Percentiles rank a stretch among this genome's conserved stretches.
phyloP scores from a whole-genome alignment of 2,797 vertebrate genomes.

The Epinephelus coioides region DNA sequence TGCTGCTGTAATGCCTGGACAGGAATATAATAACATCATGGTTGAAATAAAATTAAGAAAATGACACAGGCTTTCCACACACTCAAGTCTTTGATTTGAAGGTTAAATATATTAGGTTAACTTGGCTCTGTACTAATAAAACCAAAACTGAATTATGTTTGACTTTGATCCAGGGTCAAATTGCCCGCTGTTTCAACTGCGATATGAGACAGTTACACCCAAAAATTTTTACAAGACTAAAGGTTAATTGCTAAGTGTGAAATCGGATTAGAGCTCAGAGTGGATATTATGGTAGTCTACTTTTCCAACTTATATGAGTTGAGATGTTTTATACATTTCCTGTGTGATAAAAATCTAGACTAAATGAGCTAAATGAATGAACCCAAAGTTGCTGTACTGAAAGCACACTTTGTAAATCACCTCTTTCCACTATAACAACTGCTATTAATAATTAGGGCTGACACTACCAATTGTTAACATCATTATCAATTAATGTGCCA shows the following conservation, averaged over 20 bases:
- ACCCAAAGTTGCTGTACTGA: neutral
- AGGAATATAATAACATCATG: neutral
- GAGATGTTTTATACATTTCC: neutral
- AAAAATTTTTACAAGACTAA: neutral
- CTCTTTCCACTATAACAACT: neutral
- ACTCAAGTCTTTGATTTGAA: neutral
- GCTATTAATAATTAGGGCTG: neutral
- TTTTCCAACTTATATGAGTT: neutral
- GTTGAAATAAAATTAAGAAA: neutral
- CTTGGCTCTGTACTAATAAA: neutral
- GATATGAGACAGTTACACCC: slow-evolving; percentile 11
- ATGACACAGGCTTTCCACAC: neutral
- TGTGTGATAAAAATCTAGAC: neutral
- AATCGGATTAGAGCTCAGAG: slow-evolving; percentile 18
- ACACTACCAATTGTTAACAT: neutral
- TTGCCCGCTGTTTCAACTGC: neutral
- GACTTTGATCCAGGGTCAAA: slow-evolving; percentile 8
- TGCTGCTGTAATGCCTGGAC: slow-evolving; percentile 68
- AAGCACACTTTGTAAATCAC: neutral
- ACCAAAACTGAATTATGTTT: neutral
- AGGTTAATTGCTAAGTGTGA: slow-evolving; percentile 1
- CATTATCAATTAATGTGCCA: neutral
- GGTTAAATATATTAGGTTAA: slow-evolving; percentile 1
- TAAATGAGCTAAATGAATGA: neutral
- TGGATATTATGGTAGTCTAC: neutral